Evolutionary conservation across 2,797 vertebrate species (phyloP).

Genomic region (Chelonia mydas): DNA sequence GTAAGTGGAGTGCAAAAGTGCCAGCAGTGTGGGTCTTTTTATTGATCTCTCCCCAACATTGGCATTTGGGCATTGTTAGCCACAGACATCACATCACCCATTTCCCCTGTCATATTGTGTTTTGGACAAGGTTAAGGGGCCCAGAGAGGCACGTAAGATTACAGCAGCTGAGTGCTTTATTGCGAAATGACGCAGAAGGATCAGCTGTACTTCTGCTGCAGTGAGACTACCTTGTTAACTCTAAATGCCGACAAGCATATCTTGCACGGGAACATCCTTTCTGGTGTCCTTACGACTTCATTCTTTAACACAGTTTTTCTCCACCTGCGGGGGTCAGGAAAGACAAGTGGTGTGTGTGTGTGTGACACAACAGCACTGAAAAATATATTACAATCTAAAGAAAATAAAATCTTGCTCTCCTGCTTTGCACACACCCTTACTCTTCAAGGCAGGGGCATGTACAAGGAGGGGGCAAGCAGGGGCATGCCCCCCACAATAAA

Average conservation of each 20-base stretch:
- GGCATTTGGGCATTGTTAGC: background rate
- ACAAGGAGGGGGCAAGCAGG: too few relatives aligned
- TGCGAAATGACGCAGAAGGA: background rate
- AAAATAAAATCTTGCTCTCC: slow-evolving; percentile 25
- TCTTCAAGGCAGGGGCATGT: background rate
- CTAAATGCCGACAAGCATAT: background rate
- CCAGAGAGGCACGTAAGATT: background rate
- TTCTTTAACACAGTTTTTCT: background rate
- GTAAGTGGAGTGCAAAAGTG: background rate
- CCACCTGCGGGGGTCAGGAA: background rate
- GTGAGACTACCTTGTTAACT: slow-evolving; percentile 1
- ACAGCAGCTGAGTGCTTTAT: background rate
- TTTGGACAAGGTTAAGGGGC: background rate
- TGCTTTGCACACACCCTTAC: background rate
- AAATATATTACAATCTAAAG: background rate
- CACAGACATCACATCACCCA: background rate
- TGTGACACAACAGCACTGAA: background rate
- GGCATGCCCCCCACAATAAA: too few relatives aligned
- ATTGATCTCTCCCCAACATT: background rate
- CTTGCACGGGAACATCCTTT: background rate
- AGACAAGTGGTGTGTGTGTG: background rate
- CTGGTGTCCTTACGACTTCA: background rate
- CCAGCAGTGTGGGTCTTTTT: background rate
- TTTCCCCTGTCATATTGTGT: background rate
- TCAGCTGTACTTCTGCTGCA: background rate